Conservation (phyloP, 1,140 invertebrate genomes). For the Sarcophaga peregrina region DNA sequence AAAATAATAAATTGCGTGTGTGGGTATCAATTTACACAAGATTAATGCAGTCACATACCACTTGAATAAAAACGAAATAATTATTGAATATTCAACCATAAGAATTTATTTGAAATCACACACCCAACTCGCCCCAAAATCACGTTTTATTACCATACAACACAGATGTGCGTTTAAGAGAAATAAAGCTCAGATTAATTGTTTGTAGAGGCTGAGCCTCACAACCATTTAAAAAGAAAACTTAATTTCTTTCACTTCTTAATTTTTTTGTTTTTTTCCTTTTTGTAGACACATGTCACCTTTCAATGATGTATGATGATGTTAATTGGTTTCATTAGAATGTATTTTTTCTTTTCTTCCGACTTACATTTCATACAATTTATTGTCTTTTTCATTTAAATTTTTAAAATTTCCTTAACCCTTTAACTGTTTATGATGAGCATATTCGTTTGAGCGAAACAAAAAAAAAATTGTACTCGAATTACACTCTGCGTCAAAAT, state of each 20-base stretch:
- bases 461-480: too few species aligned
- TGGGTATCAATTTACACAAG: slow-evolving; percentile 31
- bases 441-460: too few species aligned
- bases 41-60: neutral
- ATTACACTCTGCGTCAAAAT: too few species aligned
- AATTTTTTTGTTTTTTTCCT: too few species aligned
- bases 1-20: slow-evolving; percentile 18
- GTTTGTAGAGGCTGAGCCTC: neutral
- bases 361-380: too few species aligned
- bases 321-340: slow-evolving; percentile 19
- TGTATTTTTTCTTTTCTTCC: neutral
- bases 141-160: neutral
- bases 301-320: slow-evolving; percentile 36
- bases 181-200: neutral
- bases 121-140: neutral
- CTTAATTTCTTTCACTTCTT: too few species aligned
- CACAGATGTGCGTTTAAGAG: neutral
- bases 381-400: too few species aligned
- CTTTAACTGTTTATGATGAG: too few species aligned
- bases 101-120: neutral
- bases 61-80: slow-evolving; percentile 29
- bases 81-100: slow-evolving; percentile 24
- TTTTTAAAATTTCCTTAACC: too few species aligned
- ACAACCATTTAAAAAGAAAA: too few species aligned
- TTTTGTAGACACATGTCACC: neutral